These are phyloP conservation scores for Diorhabda carinulata DNA, from an alignment of 1,140 invertebrate species.

Conservation along the genomic window DNA sequence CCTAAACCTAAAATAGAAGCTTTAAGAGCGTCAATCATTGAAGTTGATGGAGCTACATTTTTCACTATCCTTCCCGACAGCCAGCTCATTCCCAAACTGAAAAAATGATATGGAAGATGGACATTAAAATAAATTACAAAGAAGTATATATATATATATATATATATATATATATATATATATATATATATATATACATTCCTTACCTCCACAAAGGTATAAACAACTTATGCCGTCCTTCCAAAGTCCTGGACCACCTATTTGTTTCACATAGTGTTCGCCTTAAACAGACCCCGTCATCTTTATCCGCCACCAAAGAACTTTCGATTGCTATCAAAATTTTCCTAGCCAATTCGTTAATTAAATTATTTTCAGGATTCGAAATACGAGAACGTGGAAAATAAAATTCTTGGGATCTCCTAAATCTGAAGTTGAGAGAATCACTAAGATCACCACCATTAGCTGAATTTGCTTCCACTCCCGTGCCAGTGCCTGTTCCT, in stretches of 20 bases:
- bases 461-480: slow-evolving; percentile 48
- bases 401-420: slow-evolving; percentile 26
- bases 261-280: slow-evolving; percentile 62
- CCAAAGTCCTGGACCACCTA: slow-evolving; percentile 52
- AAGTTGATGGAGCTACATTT: slow-evolving; percentile 37
- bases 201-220: slow-evolving; percentile 66
- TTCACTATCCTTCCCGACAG: slow-evolving; percentile 49
- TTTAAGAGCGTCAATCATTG: slow-evolving; percentile 53
- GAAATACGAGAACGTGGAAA: slow-evolving; percentile 10
- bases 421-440: slow-evolving; percentile 23
- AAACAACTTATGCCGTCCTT: slow-evolving; percentile 57
- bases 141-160: too few relatives aligned
- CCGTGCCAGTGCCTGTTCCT: slow-evolving; percentile 46
- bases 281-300: slow-evolving; percentile 56
- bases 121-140: too few relatives aligned
- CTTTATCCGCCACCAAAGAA: slow-evolving; percentile 48
- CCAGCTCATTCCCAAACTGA: slow-evolving; percentile 60
- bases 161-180: neutral
- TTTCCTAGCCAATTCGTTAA: slow-evolving; percentile 33
- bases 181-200: neutral
- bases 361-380: slow-evolving; percentile 32
- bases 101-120: slow-evolving; percentile 30
- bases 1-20: slow-evolving; percentile 61
- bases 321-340: slow-evolving; percentile 54
- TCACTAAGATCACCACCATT: slow-evolving; percentile 22